Conservation (phyloP, 2,113 vertebrate genomes). For the Eupsittula cactorum region DNA sequence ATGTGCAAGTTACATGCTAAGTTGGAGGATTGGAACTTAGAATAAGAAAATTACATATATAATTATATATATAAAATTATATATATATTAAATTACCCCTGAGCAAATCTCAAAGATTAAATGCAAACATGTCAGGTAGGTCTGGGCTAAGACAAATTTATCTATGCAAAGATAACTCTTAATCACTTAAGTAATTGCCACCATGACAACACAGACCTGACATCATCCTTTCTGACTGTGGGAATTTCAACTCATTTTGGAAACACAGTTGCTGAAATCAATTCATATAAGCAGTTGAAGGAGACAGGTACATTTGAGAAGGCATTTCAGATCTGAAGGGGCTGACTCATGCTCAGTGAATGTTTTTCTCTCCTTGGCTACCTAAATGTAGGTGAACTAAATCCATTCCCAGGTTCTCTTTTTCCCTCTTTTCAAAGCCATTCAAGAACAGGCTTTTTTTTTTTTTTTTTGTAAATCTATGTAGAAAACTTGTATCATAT, state of each 20-base stretch:
- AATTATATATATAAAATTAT: too few relatives aligned
- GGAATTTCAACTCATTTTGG: not conserved
- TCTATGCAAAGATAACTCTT: not conserved
- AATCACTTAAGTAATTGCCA: not conserved
- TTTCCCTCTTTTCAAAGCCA: not conserved
- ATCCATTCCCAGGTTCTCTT: not conserved
- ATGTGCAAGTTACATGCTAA: not conserved
- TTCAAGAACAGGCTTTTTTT: not conserved
- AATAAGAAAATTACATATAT: not conserved
- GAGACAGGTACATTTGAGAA: not conserved
- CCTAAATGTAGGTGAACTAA: not conserved
- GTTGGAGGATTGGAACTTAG: not conserved
- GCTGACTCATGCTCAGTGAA: not conserved
- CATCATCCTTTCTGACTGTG: not conserved
- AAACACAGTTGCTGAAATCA: not conserved
- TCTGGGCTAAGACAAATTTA: not conserved
- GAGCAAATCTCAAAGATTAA: not conserved
- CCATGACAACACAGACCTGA: not conserved
- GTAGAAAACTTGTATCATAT: not conserved
- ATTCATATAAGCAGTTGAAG: not conserved
- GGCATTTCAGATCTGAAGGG: not conserved
- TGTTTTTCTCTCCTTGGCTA: not conserved
- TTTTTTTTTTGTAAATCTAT: not conserved
- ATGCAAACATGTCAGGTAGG: not conserved
- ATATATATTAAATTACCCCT: not conserved